Evolutionary conservation across 2,888 invertebrate genomes (phyloP), one percentile per base, ranked within the genome.

Genomic region (Eucera pruinosa): DNA sequence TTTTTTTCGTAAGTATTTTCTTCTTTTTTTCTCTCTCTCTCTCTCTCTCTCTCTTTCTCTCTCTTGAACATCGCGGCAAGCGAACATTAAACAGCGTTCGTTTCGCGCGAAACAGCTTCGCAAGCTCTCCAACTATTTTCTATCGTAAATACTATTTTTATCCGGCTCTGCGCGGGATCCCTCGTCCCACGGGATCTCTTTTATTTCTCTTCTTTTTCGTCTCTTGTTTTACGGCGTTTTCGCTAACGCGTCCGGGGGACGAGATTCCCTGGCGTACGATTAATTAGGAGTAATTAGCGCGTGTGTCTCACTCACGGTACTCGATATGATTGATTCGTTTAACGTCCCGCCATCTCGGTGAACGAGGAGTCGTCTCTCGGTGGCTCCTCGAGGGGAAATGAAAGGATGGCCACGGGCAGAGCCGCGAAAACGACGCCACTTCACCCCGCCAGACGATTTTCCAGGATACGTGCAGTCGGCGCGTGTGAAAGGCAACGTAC

Each of bases 281-380:
- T 78, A 62, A 71, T 72, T 74, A 39, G 33, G 60, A 72, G 33
- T 57, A 79, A 76, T 72, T 73, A 76, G 71, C 85, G 79, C 77
- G 70, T 67, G 70, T 67, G 65, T 80, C 80, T 85, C 77, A 75
- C 83, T 80, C 78, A 52, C 64, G 48, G 55, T 77, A 78, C 70
- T 83, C 82, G 83, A 85, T 85, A 85, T 85, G 86, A 80, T 85
- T 83, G 73, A 85, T 82, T 85, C 82, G 74, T 76, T 64, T 27
- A 43, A 67, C 47, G 73, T 69, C 62, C 60, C 65, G 54, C 66
- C 50, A 43, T 75, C 65, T 50, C 73, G 43, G 43, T 48, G 33
- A n/a, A 60, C 65, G 66, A 69, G 45, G 68, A 68, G 68, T 70
- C 50, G 74, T 45, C 62, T 64, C 41, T 76, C 50, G 64, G 18